Evolutionary conservation across 2,888 invertebrate species (phyloP).

Genomic region (Ectemnius continuus): DNA sequence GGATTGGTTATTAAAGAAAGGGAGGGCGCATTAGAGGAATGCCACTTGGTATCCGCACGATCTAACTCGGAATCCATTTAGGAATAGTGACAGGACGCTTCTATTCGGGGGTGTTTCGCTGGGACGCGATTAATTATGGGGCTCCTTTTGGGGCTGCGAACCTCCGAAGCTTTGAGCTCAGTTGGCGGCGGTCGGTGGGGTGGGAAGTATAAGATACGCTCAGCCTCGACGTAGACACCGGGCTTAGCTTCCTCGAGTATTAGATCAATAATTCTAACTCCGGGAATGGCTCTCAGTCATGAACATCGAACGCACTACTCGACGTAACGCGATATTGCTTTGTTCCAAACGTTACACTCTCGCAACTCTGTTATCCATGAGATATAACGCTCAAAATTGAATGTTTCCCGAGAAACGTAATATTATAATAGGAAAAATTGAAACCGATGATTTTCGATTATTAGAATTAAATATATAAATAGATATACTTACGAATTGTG

Average conservation of each 20-base stretch:
- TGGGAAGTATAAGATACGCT: constrained; percentile 75
- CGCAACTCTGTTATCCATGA: constrained; percentile 35
- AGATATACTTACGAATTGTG: neutral
- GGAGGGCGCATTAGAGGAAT: neutral
- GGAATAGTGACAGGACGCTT: constrained; percentile 54
- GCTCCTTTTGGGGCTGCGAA: constrained; percentile 68
- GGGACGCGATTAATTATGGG: constrained; percentile 76
- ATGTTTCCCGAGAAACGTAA: constrained; percentile 22
- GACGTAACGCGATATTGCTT: constrained; percentile 69
- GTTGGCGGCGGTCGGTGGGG: constrained; percentile 59
- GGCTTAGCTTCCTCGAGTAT: constrained; percentile 76
- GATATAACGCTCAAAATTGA: constrained; percentile 43
- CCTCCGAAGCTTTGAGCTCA: constrained; percentile 70
- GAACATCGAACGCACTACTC: constrained; percentile 58
- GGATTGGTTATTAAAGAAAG: neutral
- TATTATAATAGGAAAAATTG: too few species aligned
- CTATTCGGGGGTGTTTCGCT: constrained; percentile 66
- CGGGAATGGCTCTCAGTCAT: constrained; percentile 48
- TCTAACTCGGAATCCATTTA: constrained; percentile 58
- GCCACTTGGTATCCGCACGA: constrained; percentile 22
- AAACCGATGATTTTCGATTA: too few species aligned
- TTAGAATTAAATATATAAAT: too few species aligned
- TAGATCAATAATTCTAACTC: constrained; percentile 77
- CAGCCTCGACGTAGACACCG: constrained; percentile 69
- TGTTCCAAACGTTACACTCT: constrained; percentile 61